A percentile compares a stretch with the other conserved stretches of the same genome.
phyloP scores from a whole-genome alignment of 2,113 vertebrate genomes.

The Grammomys dolichurus region DNA sequence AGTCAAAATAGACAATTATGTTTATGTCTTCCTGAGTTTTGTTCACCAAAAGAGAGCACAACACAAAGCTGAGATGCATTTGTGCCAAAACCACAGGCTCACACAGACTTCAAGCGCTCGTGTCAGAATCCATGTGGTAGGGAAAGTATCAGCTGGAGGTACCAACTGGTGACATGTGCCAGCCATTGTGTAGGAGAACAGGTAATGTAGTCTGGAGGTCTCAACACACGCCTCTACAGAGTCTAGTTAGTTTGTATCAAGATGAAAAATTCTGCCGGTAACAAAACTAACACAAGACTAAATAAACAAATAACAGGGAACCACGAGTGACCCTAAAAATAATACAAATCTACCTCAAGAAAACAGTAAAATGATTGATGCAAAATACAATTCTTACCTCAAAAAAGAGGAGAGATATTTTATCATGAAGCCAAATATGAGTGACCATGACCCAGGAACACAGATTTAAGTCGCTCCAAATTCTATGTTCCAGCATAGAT shows the following conservation, averaged over 20 bases:
- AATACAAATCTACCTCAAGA: conserved; percentile 18
- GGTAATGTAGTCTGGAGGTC: neutral
- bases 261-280: neutral
- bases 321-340: neutral
- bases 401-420: neutral
- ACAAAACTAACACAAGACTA: neutral
- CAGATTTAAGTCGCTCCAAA: neutral
- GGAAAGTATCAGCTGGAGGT: neutral
- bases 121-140: neutral
- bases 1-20: conserved; percentile 59
- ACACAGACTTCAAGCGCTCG: neutral
- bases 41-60: conserved; percentile 36
- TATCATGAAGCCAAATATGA: neutral
- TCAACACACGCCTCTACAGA: neutral
- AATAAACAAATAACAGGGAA: neutral
- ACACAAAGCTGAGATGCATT: conserved; percentile 53
- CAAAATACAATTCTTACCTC: neutral
- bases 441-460: neutral
- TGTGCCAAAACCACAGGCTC: neutral
- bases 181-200: neutral
- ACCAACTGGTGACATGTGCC: neutral
- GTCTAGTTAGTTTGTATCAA: neutral
- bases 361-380: neutral
- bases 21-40: conserved; percentile 61
- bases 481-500: neutral